phyloP scores from a whole-genome alignment of 2,888 invertebrate genomes.

The Drepanosiphum platanoidis region DNA sequence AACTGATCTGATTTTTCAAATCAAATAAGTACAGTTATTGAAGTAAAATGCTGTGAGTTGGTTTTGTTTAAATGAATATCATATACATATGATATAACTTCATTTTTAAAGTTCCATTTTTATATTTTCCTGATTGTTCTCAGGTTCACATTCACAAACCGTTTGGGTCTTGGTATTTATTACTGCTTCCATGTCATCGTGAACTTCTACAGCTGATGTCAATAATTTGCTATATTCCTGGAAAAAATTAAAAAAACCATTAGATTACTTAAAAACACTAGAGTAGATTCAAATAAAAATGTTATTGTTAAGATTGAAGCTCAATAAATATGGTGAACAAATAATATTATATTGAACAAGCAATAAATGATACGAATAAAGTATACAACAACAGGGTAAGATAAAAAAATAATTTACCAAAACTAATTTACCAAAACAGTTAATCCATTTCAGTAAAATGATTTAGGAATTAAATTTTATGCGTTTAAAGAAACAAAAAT shows the following conservation, averaged over 20 bases:
- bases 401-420: no score
- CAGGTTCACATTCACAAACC: constrained; percentile 65
- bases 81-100: no score
- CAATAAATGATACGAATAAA: background rate
- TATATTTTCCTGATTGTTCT: background rate
- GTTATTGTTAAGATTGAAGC: no score
- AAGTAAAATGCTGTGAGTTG: background rate
- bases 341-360: no score
- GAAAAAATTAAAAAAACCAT: constrained; percentile 66
- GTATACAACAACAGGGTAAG: background rate
- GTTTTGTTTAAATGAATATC: background rate
- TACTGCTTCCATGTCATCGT: constrained; percentile 75
- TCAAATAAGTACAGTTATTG: no score
- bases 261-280: no score
- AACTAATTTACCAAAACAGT: no score
- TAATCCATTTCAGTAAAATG: no score
- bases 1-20: no score
- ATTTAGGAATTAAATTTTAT: no score
- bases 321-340: no score
- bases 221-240: constrained; percentile 81
- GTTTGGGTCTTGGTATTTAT: constrained; percentile 64
- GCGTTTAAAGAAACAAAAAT: no score
- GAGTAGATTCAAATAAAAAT: background rate
- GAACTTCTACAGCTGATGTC: constrained; percentile 70
- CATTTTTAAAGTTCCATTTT: constrained; percentile 30